phyloP scores from a whole-genome alignment of 2,797 vertebrate genomes.

The Thaleichthys pacificus region DNA sequence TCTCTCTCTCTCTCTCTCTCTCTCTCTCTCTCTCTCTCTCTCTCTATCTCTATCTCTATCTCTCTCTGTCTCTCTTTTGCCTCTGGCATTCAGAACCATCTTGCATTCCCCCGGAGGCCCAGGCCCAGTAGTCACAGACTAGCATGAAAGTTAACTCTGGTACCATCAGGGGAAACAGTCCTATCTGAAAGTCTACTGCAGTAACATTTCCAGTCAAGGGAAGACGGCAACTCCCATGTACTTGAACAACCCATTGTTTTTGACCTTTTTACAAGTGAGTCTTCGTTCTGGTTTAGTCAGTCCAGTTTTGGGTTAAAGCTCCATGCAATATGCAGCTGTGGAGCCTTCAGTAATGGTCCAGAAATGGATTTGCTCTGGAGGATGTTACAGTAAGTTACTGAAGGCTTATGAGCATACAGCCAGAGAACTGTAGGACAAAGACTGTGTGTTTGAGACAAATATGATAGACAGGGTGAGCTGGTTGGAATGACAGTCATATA shows the following conservation, averaged over 20 bases:
- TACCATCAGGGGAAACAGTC: background rate
- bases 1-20: no score
- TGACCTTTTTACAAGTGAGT: no score
- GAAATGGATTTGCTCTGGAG: constrained; percentile 18
- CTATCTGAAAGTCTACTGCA: background rate
- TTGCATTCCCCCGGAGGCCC: background rate
- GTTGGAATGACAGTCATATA: background rate
- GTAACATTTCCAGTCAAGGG: background rate
- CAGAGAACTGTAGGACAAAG: constrained; percentile 1
- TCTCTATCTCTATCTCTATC: no score
- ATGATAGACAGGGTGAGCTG: background rate
- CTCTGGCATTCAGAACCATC: constrained; percentile 10
- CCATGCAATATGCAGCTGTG: background rate
- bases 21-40: no score
- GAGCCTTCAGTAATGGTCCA: background rate
- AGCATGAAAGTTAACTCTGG: background rate
- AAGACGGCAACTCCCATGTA: no score
- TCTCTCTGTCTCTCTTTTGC: background rate
- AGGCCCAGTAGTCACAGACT: background rate
- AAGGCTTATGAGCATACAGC: background rate
- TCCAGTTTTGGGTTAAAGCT: background rate
- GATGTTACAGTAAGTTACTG: background rate
- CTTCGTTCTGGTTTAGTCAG: no score
- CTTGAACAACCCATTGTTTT: no score
- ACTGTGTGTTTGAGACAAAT: constrained; percentile 6